Percentiles rank a stretch among this genome's conserved stretches.
Conservation (phyloP, 2,797 vertebrate species). For the Bradypus variegatus region DNA sequence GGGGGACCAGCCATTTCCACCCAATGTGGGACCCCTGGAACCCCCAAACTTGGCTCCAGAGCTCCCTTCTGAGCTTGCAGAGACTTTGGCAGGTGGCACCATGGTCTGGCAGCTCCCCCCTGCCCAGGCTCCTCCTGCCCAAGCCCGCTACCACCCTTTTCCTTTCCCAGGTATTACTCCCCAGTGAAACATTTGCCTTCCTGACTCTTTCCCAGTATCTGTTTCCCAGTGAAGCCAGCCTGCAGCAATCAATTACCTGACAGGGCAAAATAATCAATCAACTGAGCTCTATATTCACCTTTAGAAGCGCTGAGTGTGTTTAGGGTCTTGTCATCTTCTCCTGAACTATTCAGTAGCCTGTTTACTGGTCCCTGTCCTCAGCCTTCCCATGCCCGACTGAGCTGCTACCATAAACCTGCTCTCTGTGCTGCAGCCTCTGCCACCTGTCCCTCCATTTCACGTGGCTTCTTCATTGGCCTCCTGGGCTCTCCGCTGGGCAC, state of each 20-base stretch:
- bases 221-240: not conserved
- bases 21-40: not conserved
- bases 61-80: not conserved
- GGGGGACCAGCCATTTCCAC: not conserved
- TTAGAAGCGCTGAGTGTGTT: not conserved
- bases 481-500: rapidly evolving
- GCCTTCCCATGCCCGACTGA: no score
- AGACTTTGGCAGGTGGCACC: not conserved
- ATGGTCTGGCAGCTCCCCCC: not conserved
- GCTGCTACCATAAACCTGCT: not conserved
- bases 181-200: no score
- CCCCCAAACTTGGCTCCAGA: not conserved
- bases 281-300: not conserved
- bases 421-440: not conserved
- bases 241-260: not conserved
- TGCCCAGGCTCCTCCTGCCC: no score
- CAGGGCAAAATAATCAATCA: not conserved
- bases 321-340: not conserved
- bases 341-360: not conserved
- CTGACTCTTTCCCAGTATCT: not conserved
- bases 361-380: not conserved
- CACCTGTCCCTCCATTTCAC: not conserved
- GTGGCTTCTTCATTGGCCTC: no score
- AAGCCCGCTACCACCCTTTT: no score
- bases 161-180: not conserved